Evolutionary conservation across 2,113 vertebrate species (phyloP), one percentile per base, ranked within the genome.

Genomic region (Merops nubicus): DNA sequence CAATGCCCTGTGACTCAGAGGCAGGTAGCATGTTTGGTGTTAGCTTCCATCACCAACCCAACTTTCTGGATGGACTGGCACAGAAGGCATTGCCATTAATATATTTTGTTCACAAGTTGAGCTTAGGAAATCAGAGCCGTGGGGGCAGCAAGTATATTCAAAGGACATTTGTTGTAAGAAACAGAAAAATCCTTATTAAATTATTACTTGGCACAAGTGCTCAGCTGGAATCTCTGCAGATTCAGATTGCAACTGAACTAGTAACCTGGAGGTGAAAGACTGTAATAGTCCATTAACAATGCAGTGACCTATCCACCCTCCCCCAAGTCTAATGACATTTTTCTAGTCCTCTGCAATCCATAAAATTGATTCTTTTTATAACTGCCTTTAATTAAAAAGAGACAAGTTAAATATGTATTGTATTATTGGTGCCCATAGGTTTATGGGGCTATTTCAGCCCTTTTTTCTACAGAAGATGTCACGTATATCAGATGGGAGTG

Each of bases 341-440:
- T 96, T 89, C 96, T 97, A 96, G 95, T 96, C 94, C 94, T 96
- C 91, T 97, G 96, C 96, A 97, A 97, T 97, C 96, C 94, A 97
- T 96, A 97, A 97, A 97, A 97, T 97, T 95, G 96, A 97, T 97
- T 97, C 94, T 96, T 97, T 96, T 96, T 93, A 97, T 96, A 97
- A 97, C 95, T 91, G 93, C 86, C 94, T 93, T 97, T 97, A 97
- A 97, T 97, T 97, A 97, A 96, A 96, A 96, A 91, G 91, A 96
- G 95, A 87, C 95, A 96, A 94, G 95, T 97, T 97, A 97, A 96
- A 96, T 96, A 97, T 94, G 96, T 96, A 96, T 97, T 95, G 96
- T 95, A 94, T 95, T 96, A 96, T 92, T 91, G 93, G 89, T 95
- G 94, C 76, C 94, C 80, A 89, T 96, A 96, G 89, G 96, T 95